Conservation (phyloP, 1,140 invertebrate species). For the Papilio machaon region DNA sequence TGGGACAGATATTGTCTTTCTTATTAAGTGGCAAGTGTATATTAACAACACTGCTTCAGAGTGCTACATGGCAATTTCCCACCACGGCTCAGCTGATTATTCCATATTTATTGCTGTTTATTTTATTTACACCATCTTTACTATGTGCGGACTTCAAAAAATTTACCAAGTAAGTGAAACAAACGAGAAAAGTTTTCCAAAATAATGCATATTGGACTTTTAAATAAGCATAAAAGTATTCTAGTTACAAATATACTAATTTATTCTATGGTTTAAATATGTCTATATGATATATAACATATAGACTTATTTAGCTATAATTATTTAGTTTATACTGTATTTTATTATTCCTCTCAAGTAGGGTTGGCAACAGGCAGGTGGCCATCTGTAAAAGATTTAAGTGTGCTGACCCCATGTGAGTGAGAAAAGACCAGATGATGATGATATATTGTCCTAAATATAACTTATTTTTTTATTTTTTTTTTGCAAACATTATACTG, state of each 20-base stretch:
- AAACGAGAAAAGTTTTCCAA: not conserved
- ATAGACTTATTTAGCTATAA: too few relatives aligned
- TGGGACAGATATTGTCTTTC: conserved; percentile 90
- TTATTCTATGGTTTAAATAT: not conserved
- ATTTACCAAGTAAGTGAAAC: conserved; percentile 83
- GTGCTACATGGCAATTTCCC: conserved; percentile 85
- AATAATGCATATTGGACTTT: not conserved
- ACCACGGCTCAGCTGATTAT: conserved; percentile 91
- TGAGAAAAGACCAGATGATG: too few relatives aligned
- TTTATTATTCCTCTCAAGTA: too few relatives aligned
- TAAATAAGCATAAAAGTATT: not conserved
- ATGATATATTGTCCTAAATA: too few relatives aligned
- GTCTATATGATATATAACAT: conserved; percentile 38
- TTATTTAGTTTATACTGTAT: too few relatives aligned
- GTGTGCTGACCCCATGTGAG: too few relatives aligned
- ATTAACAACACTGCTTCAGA: conserved; percentile 88
- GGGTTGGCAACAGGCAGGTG: too few relatives aligned
- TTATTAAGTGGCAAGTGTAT: conserved; percentile 89
- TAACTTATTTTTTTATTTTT: too few relatives aligned
- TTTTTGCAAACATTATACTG: too few relatives aligned
- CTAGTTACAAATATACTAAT: not conserved
- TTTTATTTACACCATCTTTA: conserved; percentile 89
- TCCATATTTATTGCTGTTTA: conserved; percentile 89
- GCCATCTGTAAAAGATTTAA: too few relatives aligned
- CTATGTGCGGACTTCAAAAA: conserved; percentile 86